Base-by-base conservation (phyloP, 2,113 vertebrate species). In the Erythrolamprus reginae region DNA sequence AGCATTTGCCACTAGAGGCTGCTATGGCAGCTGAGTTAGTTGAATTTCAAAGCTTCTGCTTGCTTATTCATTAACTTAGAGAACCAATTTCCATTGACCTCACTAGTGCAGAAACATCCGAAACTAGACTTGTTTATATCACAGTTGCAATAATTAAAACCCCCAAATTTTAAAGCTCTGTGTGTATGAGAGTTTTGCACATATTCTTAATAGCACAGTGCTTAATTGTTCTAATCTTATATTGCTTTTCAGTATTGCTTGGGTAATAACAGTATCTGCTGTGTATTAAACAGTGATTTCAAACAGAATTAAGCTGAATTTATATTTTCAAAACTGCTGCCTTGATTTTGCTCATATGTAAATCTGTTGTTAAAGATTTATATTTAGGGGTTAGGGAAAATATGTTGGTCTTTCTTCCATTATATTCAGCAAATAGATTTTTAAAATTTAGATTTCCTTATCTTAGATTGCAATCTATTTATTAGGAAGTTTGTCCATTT, bases 1-100 rank as follows among this genome's bases (percentile, higher is more conserved):
- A 42, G 2, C 8, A 38, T 83, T 88, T 91, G 58, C 93, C 93
- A 91, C 91, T 93, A 94, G 95, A 94, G 92, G 89, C 89, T 91
- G 91, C 93, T 45, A 91, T 90, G 87, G 89, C 92, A 93, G 82
- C 90, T 95, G 56, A 89, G 84, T 90, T 13, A 87, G 3, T 86
- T 88, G 50, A 90, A 77, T 89, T 92, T 90, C 58, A 56, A 33
- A 45, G 50, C 17, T 88, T 89, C 3, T 9, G 24, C 21, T 45
- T 92, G 82, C 70, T 90, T 58, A 45, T 88, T 82, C 26, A 90
- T 9, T 85, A 89, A 82, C 8, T 86, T n/a, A 38, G 19, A 9
- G 88, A 92, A 77, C 94, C 90, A 50, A 65, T 90, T 88, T 56
- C 23, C 52, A 84, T 12, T 92, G 42, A 48, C 13, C 86, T 17